phyloP scores from a whole-genome alignment of 2,888 invertebrate genomes.

The Frankliniella fusca region DNA sequence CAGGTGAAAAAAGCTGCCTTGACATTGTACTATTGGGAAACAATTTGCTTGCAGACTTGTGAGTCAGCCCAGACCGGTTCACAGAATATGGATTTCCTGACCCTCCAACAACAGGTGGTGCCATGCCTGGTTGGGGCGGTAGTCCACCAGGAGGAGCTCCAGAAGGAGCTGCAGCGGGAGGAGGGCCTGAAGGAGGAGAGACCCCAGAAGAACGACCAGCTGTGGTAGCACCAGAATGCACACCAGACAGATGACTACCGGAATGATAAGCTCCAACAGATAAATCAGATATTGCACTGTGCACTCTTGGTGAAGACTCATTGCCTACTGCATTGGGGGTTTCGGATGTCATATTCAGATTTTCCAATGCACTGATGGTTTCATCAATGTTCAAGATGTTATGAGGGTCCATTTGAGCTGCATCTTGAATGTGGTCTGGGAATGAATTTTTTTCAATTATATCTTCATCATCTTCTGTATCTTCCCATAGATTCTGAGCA shows the following conservation, averaged over 20 bases:
- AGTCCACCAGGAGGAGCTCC: constrained; percentile 29
- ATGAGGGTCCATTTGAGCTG: background rate
- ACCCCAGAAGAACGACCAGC: constrained; percentile 29
- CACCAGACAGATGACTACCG: background rate
- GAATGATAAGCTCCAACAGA: constrained; percentile 8
- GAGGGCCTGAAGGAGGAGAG: constrained; percentile 23
- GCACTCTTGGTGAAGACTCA: background rate
- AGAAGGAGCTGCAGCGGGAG: constrained; percentile 5
- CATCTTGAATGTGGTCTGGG: background rate
- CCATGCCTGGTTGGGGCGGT: constrained; percentile 34
- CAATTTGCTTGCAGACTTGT: background rate
- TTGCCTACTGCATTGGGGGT: too few relatives aligned
- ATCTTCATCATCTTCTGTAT: constrained; percentile 11
- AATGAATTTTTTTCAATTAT: background rate
- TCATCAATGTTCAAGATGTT: background rate
- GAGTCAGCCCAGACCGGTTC: background rate
- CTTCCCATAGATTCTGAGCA: background rate
- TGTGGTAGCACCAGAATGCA: constrained; percentile 13
- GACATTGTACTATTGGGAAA: background rate
- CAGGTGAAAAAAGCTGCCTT: background rate
- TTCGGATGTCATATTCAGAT: background rate
- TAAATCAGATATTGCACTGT: background rate
- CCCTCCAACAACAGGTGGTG: constrained; percentile 31
- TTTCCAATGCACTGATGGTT: background rate
- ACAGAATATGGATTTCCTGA: constrained; percentile 36